Base-by-base conservation (phyloP, 2,888 invertebrate genomes). In the Rosalia funebris region DNA sequence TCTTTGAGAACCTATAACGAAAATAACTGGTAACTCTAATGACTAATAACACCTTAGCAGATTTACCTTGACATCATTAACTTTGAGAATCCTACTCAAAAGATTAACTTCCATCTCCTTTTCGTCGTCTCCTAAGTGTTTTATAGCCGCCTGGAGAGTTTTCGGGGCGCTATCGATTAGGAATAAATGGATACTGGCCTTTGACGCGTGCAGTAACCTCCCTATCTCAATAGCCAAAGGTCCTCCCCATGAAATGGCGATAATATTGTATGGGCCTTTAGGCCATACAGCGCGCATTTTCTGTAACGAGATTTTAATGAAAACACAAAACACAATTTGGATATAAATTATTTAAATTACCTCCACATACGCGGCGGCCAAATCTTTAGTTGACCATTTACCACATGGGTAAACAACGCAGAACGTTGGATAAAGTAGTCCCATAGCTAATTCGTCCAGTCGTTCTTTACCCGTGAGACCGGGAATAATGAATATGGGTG, bases 231-330 rank as follows among this genome's bases (percentile, higher is more conserved):
- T 83, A 0, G 92, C 89, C 12, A 96, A 83, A 14, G 91, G 82
- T 0, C 92, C 86, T 50, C 98, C 98, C 77, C 90, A 96, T 12
- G 97, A 97, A 81, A 97, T 94, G 0, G 94, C 97, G 10, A 92
- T 86, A 0, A 98, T 79, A 65, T 89, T 87, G 82, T 91, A 96
- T 0, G 86, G 85, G 25, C 88, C 85, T 12, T 84, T 84, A 0
- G 86, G 86, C 7, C 85, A 82, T n/a, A 89, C 76, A 9, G 84
- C 82, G 55, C 85, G 83, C 7, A 91, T 84, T 69, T 87, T 82
- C 90, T 91, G 74, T 25, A 83, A 81, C 60, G 71, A 60, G 57
- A 39, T n/a, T n/a, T n/a, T n/a, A n/a, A n/a, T n/a, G n/a, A n/a
- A n/a, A n/a, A n/a, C n/a, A n/a, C n/a, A n/a, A n/a, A n/a, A n/a